Evolutionary conservation across 1,140 invertebrate genomes (phyloP).

Genomic region (Brachionus asplanchnoidis): DNA sequence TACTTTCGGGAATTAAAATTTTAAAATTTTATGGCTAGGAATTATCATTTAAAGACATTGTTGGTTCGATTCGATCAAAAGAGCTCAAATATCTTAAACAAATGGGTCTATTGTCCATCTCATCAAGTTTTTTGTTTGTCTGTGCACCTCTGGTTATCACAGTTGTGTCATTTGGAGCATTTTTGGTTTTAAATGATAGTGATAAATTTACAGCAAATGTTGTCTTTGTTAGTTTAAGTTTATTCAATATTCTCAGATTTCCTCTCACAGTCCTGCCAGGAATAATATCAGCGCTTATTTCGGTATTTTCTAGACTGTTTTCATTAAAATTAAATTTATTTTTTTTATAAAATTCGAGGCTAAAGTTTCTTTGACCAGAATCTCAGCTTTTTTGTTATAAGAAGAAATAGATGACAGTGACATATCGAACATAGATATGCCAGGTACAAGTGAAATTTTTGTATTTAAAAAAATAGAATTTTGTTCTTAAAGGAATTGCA

Average conservation of each 20-base stretch:
- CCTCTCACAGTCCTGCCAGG: conserved; percentile 65
- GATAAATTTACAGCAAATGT: conserved; percentile 62
- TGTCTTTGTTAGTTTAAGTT: conserved; percentile 85
- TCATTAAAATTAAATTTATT: background rate
- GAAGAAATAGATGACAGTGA: conserved; percentile 50
- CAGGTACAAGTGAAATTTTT: background rate
- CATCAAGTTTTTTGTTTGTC: conserved; percentile 86
- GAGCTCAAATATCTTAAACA: conserved; percentile 58
- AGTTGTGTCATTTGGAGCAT: conserved; percentile 54
- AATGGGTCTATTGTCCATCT: conserved; percentile 59
- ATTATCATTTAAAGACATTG: conserved; percentile 57
- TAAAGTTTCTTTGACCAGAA: conserved; percentile 51
- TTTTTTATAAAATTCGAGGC: conserved; percentile 47
- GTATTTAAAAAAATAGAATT: background rate
- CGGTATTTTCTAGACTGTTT: conserved; percentile 55
- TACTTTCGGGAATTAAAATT: no score
- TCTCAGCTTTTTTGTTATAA: conserved; percentile 50
- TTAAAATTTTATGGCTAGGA: conserved; percentile 56
- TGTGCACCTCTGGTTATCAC: conserved; percentile 79
- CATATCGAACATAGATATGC: conserved; percentile 43
- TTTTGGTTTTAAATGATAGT: conserved; percentile 56
- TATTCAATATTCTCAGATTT: conserved; percentile 95
- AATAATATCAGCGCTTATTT: conserved; percentile 59
- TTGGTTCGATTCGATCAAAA: conserved; percentile 51
- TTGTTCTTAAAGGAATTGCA: background rate